Conservation (phyloP, 2,888 invertebrate species). For the Cephus runcator region DNA sequence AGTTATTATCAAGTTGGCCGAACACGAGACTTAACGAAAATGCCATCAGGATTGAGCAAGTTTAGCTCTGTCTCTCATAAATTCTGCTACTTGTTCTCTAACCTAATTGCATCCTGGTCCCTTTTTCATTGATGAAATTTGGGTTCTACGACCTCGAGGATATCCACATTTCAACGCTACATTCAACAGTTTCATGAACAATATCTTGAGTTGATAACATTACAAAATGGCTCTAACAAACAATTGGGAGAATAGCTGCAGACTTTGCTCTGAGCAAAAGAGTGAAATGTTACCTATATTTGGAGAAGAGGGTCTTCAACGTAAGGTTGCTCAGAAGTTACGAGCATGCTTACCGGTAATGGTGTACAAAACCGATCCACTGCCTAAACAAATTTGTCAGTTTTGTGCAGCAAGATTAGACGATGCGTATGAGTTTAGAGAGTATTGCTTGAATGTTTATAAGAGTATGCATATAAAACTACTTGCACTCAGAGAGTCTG, state of each 20-base stretch:
- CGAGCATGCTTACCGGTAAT: slow-evolving; percentile 53
- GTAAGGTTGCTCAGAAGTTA: slow-evolving; percentile 51
- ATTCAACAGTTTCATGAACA: background rate
- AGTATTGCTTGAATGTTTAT: slow-evolving; percentile 51
- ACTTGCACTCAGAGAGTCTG: slow-evolving; percentile 33
- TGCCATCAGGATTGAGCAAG: background rate
- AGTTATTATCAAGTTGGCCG: background rate
- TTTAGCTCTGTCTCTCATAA: background rate
- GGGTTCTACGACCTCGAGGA: background rate
- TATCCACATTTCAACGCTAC: background rate
- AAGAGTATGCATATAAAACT: slow-evolving; percentile 50
- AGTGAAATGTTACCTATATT: slow-evolving; percentile 55
- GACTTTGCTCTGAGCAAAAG: slow-evolving; percentile 51
- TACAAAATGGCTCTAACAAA: slow-evolving; percentile 31
- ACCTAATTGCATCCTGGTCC: background rate
- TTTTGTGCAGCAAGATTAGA: slow-evolving; percentile 56
- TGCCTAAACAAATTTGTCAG: slow-evolving; percentile 59
- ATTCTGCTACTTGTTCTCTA: background rate
- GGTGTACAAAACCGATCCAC: slow-evolving; percentile 56
- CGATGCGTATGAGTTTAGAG: slow-evolving; percentile 53
- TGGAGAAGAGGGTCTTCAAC: slow-evolving; percentile 50
- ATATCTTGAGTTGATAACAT: background rate
- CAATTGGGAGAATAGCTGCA: slow-evolving; percentile 50
- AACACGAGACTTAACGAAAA: background rate
- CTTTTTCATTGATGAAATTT: slow-evolving; percentile 7